phyloP scores from a whole-genome alignment of 2,797 vertebrate genomes.

The Erethizon dorsatum region DNA sequence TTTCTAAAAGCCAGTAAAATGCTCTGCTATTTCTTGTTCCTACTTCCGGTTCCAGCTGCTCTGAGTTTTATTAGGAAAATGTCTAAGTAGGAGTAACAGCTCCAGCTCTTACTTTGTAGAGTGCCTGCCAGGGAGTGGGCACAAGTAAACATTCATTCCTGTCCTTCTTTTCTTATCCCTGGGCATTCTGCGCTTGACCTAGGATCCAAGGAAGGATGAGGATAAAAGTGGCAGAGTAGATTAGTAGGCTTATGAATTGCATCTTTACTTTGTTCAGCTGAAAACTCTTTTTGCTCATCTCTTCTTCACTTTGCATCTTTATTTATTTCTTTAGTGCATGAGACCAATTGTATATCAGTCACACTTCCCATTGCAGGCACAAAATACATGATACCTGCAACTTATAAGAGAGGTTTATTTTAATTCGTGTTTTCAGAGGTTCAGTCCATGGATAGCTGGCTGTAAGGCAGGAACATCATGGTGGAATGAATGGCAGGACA shows the following conservation, averaged over 20 bases:
- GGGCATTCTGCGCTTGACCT: neutral
- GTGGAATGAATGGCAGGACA: neutral
- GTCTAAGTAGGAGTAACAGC: neutral
- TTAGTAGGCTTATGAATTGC: neutral
- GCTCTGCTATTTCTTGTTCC: neutral
- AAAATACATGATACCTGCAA: neutral
- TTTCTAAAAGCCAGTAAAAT: constrained; percentile 62
- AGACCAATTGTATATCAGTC: neutral
- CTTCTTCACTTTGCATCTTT: neutral
- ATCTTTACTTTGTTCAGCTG: neutral
- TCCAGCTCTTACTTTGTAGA: neutral
- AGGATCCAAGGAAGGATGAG: neutral
- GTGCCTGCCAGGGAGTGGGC: neutral
- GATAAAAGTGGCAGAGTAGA: neutral
- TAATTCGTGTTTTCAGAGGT: neutral
- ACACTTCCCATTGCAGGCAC: neutral
- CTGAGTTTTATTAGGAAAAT: constrained; percentile 57
- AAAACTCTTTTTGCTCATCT: neutral
- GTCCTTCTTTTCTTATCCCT: neutral
- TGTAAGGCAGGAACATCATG: neutral
- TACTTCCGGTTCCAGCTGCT: constrained; percentile 47
- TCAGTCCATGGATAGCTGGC: neutral
- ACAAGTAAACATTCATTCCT: neutral
- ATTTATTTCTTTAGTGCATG: neutral
- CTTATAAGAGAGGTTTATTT: neutral